Evolutionary conservation across 92 coral and sea anemone genomes (phyloP), one percentile per base, ranked within the genome.

Genomic region (Epizoanthus stellaris): DNA sequence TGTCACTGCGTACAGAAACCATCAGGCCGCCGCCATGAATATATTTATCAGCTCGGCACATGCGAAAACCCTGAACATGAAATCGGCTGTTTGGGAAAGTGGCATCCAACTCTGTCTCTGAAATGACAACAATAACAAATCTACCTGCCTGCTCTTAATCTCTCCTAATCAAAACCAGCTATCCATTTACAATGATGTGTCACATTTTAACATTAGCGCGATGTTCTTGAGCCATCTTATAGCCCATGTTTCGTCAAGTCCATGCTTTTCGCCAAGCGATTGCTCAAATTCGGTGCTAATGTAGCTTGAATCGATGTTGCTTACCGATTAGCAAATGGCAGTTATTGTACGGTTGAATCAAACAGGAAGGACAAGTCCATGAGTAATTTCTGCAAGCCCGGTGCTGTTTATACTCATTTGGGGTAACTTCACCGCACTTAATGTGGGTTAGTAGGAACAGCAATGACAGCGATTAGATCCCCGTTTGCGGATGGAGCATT

Each of bases 11-110:
- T 40, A 73, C 67, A 34, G 67, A 87, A 19, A 75, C 75, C 91
- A 88, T 45, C 38, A 88, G 52, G 25, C 85, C 88, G 38, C 75
- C 88, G 17, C 91, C 91, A 76, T 74, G 80, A 49, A 82, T 63
- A 19, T 87, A 19, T 87, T 82, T 87, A 69, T 87, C 87, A 11
- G 58, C 58, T 23, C 86, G 75, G 70, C 68, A 81, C 11, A 87
- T 81, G 21, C 70, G 79, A 16, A 87, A n/a, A n/a, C n/a, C n/a
- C n/a, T n/a, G n/a, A n/a, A n/a, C 73, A 70, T 36, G n/a, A 70
- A 87, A 80, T 52, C 70, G 87, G 62, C 76, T 45, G 67, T 81
- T 59, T 34, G 77, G 74, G 13, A 86, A 86, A 21, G 30, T 81
- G 38, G 61, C 38, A 74, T 81, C 90, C 49, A 81, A 38, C 43